Base-by-base conservation (phyloP, 2,113 vertebrate genomes). In the Corythaixoides concolor region DNA sequence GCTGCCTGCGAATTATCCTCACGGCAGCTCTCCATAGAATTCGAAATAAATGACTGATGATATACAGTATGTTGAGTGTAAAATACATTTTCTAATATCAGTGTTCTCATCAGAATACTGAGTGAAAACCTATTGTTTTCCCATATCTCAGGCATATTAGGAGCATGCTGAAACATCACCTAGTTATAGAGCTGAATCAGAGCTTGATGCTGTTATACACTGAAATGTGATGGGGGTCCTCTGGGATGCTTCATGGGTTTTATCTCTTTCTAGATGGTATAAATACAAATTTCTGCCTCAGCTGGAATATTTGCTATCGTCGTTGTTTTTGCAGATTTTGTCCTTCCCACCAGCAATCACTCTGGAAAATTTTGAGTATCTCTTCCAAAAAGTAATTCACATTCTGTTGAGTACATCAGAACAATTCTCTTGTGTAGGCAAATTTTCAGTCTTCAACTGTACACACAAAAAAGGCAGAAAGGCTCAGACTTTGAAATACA, bases 361-460 rank as follows among this genome's bases (percentile, higher is more conserved):
- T 64, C 35, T 24, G 74, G 59, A 92, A 89, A 83, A 62, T 59
- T 50, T 15, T 64, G 17, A 94, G 72, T 70, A 12, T 76, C 62
- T 72, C 56, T 93, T 84, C 74, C 86, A 91, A 77, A 88, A 93
- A 88, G 53, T 55, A 89, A 88, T 94, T 95, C 95, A 27, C 72
- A 87, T 82, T 64, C 66, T 60, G 95, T 35, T 35, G 82, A 92
- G 76, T 35, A 33, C 55, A 84, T 69, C 78, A 73, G 91, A 95
- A 78, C 69, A 91, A 94, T 96, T 69, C 91, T 85, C 90, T 87
- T 43, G 85, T 76, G 91, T 79, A 92, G 81, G 80, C 81, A 94
- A 89, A 95, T 93, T 43, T 89, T 93, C 85, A 56, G 27, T 72
- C 49, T 83, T 68, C 76, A 39, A 53, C 60, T n/a, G 30, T 37